Conservation (phyloP, 2,797 vertebrate species). For the Diceros bicornis region DNA sequence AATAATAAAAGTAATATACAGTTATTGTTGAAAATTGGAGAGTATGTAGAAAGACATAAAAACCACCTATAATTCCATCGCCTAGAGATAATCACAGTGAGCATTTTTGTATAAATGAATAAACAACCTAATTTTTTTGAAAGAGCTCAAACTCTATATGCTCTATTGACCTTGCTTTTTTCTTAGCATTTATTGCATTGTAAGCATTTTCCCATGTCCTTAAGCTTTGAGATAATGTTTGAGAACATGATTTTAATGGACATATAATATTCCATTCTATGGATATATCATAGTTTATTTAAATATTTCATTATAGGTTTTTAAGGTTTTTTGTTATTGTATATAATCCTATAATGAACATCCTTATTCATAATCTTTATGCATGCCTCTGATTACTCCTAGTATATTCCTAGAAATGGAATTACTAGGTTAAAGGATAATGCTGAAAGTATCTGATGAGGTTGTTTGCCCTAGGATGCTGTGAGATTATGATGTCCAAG, state of each 20-base stretch:
- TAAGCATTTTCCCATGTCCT: not conserved
- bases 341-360: not conserved
- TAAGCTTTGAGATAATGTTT: conserved; percentile 14
- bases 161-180: not conserved
- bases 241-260: not conserved
- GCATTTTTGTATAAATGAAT: not conserved
- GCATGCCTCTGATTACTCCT: conserved; percentile 19
- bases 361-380: conserved; percentile 42
- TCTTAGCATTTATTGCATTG: not conserved
- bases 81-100: not conserved
- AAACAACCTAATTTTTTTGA: not conserved
- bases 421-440: conserved; percentile 26
- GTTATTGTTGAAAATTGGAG: not conserved
- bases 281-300: not conserved
- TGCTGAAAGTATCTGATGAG: not conserved
- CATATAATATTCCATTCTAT: not conserved
- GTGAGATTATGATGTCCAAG: not conserved
- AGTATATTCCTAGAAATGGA: not conserved
- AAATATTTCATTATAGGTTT: conserved; percentile 18
- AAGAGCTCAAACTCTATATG: not conserved
- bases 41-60: not conserved
- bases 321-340: conserved; percentile 29
- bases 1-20: not conserved
- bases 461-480: not conserved
- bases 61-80: not conserved